A percentile compares a stretch with the other conserved stretches of the same genome.
These are phyloP conservation scores for Drosophila sulfurigaster DNA, from an alignment of 1,140 invertebrate species.

Conservation along the genomic window DNA sequence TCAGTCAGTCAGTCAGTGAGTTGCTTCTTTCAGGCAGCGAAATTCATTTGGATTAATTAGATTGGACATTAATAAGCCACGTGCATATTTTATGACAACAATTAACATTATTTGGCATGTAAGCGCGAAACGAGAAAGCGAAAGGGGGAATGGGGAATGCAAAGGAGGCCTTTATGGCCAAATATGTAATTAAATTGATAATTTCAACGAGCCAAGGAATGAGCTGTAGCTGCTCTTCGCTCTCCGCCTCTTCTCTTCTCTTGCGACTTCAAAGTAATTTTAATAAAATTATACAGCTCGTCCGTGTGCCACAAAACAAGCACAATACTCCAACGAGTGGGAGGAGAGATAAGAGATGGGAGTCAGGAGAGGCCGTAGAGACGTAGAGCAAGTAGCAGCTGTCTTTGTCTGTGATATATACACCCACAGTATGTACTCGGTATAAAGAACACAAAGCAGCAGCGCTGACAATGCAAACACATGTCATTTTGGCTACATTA, in stretches of 20 bases:
- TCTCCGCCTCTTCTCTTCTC: not conserved
- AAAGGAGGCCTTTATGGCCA: slow-evolving; percentile 5
- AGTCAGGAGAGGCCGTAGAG: slow-evolving; percentile 2
- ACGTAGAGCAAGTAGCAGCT: slow-evolving; percentile 11
- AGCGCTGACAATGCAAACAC: slow-evolving; percentile 53
- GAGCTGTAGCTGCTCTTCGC: not conserved
- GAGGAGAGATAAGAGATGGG: not conserved
- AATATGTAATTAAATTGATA: slow-evolving; percentile 37
- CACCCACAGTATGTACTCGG: not conserved
- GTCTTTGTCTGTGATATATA: not conserved
- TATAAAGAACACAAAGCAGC: slow-evolving; percentile 42
- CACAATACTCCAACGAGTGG: slow-evolving; percentile 4
- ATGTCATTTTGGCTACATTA: slow-evolving; percentile 73
- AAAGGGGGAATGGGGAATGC: not conserved
- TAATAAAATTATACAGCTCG: slow-evolving; percentile 57
- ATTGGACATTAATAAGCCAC: slow-evolving; percentile 31
- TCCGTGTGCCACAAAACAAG: slow-evolving; percentile 9
- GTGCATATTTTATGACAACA: slow-evolving; percentile 35
- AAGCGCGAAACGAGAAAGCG: not conserved
- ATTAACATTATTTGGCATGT: slow-evolving; percentile 30
- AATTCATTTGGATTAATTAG: slow-evolving; percentile 38
- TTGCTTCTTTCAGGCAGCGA: slow-evolving; percentile 10
- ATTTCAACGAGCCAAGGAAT: slow-evolving; percentile 11
- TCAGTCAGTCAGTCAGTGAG: not conserved
- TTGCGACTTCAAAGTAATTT: slow-evolving; percentile 37